Evolutionary conservation across 1,140 invertebrate species (phyloP).

Genomic region (Drosophila sucinea): DNA sequence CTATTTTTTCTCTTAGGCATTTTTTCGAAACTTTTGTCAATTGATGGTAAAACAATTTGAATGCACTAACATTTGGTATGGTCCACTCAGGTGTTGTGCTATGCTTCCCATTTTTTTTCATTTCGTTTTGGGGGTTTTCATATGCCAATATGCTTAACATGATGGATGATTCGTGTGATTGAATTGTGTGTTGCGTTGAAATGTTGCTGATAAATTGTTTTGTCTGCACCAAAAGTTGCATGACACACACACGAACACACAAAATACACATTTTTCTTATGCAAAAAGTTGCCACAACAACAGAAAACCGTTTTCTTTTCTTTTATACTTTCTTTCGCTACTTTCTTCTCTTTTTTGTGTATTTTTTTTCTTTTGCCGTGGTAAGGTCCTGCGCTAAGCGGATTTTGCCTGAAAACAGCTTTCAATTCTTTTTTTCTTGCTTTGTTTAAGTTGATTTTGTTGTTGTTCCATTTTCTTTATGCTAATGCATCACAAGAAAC

Average conservation of each 20-base stretch:
- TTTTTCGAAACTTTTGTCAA: slow-evolving; percentile 33
- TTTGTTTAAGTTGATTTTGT: slow-evolving; percentile 34
- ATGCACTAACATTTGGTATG: slow-evolving; percentile 19
- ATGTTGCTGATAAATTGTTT: slow-evolving; percentile 64
- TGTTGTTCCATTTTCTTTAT: slow-evolving; percentile 40
- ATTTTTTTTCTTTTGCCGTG: slow-evolving; percentile 50
- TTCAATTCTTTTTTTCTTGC: slow-evolving; percentile 30
- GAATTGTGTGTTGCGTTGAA: slow-evolving; percentile 56
- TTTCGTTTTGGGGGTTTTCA: background rate
- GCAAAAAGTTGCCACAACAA: slow-evolving; percentile 13
- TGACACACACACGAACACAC: slow-evolving; percentile 3
- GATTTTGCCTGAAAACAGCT: slow-evolving; percentile 8
- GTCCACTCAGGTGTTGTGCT: background rate
- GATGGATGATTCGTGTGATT: slow-evolving; percentile 73
- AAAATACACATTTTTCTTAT: slow-evolving; percentile 9
- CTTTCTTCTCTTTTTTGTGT: background rate
- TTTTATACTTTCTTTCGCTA: background rate
- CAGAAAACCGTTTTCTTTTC: slow-evolving; percentile 17
- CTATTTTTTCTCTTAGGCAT: background rate
- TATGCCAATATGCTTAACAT: slow-evolving; percentile 48
- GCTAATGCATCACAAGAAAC: slow-evolving; percentile 51
- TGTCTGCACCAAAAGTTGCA: slow-evolving; percentile 40
- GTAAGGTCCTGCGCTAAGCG: slow-evolving; percentile 35
- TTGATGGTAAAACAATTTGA: slow-evolving; percentile 29
- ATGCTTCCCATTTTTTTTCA: background rate